phyloP scores from a whole-genome alignment of 2,797 vertebrate genomes.

The Xerus rutilus region DNA sequence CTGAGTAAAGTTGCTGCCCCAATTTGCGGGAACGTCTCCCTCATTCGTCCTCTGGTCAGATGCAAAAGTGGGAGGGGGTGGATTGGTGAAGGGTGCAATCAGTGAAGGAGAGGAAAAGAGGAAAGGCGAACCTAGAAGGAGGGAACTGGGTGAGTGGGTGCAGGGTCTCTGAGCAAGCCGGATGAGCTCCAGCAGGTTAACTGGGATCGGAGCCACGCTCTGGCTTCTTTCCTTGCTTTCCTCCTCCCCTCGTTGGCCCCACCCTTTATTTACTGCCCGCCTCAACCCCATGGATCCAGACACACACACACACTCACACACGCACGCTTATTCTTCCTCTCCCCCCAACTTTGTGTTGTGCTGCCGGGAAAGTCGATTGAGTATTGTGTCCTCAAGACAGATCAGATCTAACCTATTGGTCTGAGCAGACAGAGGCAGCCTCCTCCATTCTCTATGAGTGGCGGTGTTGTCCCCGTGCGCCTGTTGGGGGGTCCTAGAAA shows the following conservation, averaged over 20 bases:
- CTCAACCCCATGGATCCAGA: not conserved
- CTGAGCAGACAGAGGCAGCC: not conserved
- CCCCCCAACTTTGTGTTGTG: constrained; percentile 70
- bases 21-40: constrained; percentile 48
- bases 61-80: constrained; percentile 28
- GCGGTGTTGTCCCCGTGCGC: not conserved
- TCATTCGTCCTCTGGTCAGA: constrained; percentile 67
- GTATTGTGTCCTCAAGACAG: constrained; percentile 21
- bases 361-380: constrained; percentile 41
- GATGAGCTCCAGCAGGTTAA: constrained; percentile 78
- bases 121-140: not conserved
- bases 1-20: constrained; percentile 74
- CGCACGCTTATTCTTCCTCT: not conserved
- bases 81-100: not conserved
- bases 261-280: constrained; percentile 71
- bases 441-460: not conserved
- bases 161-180: constrained; percentile 25
- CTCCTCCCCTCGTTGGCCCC: constrained; percentile 52
- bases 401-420: constrained; percentile 28
- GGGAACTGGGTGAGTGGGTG: constrained; percentile 14
- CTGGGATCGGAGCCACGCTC: constrained; percentile 52
- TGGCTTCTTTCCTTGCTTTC: not conserved
- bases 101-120: not conserved
- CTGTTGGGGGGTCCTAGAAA: not conserved
- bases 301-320: not conserved